Percentiles rank a stretch among this genome's conserved stretches.
Conservation (phyloP, 2,797 vertebrate species). For the Nyctibius grandis region DNA sequence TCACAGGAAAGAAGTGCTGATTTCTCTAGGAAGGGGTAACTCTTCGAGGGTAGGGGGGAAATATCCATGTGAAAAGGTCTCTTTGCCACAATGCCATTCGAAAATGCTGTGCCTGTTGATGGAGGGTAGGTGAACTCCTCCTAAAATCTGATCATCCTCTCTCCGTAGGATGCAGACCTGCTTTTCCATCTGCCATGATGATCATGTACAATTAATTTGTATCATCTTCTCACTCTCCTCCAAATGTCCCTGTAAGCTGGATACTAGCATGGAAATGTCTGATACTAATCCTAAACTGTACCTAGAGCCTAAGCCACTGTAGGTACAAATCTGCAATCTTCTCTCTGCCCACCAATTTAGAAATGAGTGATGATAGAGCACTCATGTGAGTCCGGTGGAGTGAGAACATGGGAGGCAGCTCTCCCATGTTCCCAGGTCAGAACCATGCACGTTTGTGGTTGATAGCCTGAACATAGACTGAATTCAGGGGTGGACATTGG, state of each 20-base stretch:
- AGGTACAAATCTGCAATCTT: not conserved
- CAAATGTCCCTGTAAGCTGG: not conserved
- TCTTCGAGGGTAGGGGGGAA: not conserved
- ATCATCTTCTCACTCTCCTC: not conserved
- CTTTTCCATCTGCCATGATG: not conserved
- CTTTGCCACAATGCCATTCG: not conserved
- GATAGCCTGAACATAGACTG: not conserved
- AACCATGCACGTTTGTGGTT: fast-evolving
- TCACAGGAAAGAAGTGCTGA: not conserved
- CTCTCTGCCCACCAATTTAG: not conserved
- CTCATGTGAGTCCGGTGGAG: not conserved
- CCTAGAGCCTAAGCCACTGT: not conserved
- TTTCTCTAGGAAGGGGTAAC: not conserved
- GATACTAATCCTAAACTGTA: not conserved
- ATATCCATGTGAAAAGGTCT: not conserved
- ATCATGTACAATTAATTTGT: not conserved
- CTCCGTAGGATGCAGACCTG: not conserved
- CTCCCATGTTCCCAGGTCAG: not conserved
- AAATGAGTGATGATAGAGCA: not conserved
- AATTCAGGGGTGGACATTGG: not conserved
- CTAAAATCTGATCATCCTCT: not conserved
- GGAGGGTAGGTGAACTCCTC: not conserved
- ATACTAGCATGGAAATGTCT: not conserved
- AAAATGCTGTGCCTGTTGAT: not conserved
- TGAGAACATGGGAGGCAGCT: not conserved